Conservation (phyloP, 2,888 invertebrate genomes). For the Epistrophe grossulariae region DNA sequence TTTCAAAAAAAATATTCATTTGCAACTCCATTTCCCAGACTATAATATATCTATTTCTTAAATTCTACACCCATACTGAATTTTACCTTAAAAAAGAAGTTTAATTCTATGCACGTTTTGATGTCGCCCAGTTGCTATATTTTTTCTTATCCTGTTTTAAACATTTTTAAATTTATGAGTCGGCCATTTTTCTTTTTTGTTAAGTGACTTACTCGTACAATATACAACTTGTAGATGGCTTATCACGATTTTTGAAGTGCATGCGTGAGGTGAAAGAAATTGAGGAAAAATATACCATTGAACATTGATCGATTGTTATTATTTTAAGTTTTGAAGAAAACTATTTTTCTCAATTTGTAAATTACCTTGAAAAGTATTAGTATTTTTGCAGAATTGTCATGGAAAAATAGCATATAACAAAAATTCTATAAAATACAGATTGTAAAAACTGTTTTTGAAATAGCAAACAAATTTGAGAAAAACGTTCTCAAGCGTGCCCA, state of each 20-base stretch:
- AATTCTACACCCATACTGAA: background rate
- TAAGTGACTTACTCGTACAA: constrained; percentile 1
- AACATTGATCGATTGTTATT: constrained; percentile 2
- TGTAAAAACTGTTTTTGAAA: too few species aligned
- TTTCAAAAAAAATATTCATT: background rate
- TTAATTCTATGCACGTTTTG: constrained; percentile 13
- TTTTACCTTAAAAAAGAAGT: background rate
- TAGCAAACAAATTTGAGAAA: too few species aligned
- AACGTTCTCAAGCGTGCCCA: too few species aligned
- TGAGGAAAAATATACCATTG: background rate
- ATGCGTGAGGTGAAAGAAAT: constrained; percentile 5
- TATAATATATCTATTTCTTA: background rate
- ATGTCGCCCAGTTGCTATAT: background rate
- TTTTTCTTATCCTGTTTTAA: constrained; percentile 29
- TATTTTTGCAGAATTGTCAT: too few species aligned
- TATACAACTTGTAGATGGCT: constrained; percentile 13
- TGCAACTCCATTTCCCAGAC: background rate
- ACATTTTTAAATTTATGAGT: constrained; percentile 10
- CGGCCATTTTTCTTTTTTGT: constrained; percentile 30
- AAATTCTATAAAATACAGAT: too few species aligned
- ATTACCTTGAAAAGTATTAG: too few species aligned
- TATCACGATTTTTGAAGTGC: constrained; percentile 11
- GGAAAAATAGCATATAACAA: too few species aligned
- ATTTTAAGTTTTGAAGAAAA: background rate
- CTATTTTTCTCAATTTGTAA: too few species aligned